Conservation (phyloP, 1,140 invertebrate species). For the Gryon sp. region DNA sequence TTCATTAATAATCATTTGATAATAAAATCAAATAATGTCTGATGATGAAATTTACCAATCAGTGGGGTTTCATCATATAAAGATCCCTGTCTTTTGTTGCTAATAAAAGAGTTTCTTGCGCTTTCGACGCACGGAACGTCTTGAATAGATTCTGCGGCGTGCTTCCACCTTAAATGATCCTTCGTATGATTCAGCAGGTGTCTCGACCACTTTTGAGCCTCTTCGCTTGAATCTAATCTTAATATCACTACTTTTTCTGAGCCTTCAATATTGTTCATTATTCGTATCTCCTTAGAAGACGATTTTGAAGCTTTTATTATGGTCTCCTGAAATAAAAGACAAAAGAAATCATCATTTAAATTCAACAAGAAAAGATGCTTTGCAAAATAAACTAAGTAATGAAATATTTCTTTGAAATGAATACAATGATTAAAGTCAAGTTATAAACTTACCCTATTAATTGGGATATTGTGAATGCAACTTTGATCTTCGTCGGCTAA, state of each 20-base stretch:
- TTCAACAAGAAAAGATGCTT: no score
- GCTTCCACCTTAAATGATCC: slow-evolving; percentile 83
- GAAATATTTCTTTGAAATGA: slow-evolving; percentile 12
- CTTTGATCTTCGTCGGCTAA: slow-evolving; percentile 73
- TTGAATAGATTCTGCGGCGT: slow-evolving; percentile 82
- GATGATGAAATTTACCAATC: slow-evolving; percentile 75
- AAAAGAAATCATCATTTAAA: slow-evolving; percentile 10
- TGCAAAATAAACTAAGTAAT: no score
- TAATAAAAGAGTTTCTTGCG: slow-evolving; percentile 77
- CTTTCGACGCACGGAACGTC: slow-evolving; percentile 81
- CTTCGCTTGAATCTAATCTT: slow-evolving; percentile 74
- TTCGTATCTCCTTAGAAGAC: slow-evolving; percentile 72
- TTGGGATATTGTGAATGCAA: slow-evolving; percentile 66
- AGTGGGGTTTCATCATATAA: slow-evolving; percentile 83
- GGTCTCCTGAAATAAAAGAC: slow-evolving; percentile 71
- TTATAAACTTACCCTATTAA: slow-evolving; percentile 75
- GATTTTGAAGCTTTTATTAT: slow-evolving; percentile 70
- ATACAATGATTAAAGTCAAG: no score
- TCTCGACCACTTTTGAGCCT: slow-evolving; percentile 78
- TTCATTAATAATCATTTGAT: no score
- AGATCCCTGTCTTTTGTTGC: slow-evolving; percentile 80
- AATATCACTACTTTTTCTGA: slow-evolving; percentile 71
- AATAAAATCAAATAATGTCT: no score
- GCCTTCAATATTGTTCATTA: slow-evolving; percentile 75
- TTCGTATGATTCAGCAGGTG: slow-evolving; percentile 76